Percentiles rank a stretch among this genome's conserved stretches.
Conservation (phyloP, 2,797 vertebrate genomes). For the Rhinophrynus dorsalis region DNA sequence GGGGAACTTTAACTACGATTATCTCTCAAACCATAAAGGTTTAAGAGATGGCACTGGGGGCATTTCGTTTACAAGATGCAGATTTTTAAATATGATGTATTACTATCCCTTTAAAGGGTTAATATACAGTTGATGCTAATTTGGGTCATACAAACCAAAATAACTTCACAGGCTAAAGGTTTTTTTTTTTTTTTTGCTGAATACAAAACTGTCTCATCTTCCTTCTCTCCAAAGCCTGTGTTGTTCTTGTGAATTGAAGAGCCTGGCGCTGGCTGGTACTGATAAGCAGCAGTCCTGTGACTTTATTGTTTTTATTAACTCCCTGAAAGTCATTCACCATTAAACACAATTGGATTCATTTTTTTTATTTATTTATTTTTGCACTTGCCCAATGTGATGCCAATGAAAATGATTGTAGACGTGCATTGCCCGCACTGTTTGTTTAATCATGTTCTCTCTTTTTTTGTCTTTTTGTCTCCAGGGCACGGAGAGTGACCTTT, state of each 20-base stretch:
- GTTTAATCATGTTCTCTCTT: constrained; percentile 68
- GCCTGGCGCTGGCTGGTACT: constrained; percentile 52
- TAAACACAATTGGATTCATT: constrained; percentile 55
- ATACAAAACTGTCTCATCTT: constrained; percentile 60
- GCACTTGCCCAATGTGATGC: constrained; percentile 54
- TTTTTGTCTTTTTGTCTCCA: constrained; percentile 76
- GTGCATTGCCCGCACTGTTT: constrained; percentile 54
- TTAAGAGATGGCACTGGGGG: no score
- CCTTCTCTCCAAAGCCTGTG: constrained; percentile 46
- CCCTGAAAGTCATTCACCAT: constrained; percentile 58
- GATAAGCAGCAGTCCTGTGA: constrained; percentile 58
- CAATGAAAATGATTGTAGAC: constrained; percentile 55
- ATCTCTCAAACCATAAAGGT: no score
- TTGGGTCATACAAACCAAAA: not conserved
- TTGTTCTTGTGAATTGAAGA: constrained; percentile 58
- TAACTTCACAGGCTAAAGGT: not conserved
- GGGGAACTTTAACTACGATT: no score
- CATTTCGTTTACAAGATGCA: no score
- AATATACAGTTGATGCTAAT: no score
- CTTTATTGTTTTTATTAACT: constrained; percentile 65
- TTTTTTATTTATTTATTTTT: constrained; percentile 56
- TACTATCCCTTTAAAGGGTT: no score
- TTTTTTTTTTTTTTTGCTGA: constrained; percentile 46
- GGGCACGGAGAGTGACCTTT: constrained; percentile 83
- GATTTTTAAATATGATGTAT: no score